Conservation (phyloP, 1,140 invertebrate genomes). For the Pseudomyrmex flavicornis region DNA sequence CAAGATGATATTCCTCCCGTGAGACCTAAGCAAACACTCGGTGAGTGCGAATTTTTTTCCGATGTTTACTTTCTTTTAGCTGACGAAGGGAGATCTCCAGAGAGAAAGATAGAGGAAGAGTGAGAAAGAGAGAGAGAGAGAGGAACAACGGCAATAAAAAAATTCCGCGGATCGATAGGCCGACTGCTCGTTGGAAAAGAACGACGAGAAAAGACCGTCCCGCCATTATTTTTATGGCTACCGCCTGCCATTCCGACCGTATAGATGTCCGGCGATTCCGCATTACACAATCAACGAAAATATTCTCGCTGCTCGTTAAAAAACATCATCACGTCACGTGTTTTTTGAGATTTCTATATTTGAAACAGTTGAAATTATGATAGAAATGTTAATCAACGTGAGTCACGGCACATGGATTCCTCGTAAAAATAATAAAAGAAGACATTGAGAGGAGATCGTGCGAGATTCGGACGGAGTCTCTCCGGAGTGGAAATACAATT, state of each 20-base stretch:
- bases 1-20: conserved; percentile 28
- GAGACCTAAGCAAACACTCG: conserved; percentile 52
- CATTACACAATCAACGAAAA: conserved; percentile 18
- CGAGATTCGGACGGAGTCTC: not conserved
- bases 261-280: conserved; percentile 22
- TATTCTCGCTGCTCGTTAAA: not conserved
- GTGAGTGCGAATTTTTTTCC: conserved; percentile 49
- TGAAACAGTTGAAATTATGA: too few species aligned
- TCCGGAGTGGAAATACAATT: conserved; percentile 36
- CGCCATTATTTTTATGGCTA: conserved; percentile 35
- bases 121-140: not conserved
- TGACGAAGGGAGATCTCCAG: conserved; percentile 43
- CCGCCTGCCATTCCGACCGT: conserved; percentile 11
- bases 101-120: too few species aligned
- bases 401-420: not conserved
- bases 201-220: conserved; percentile 34
- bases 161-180: conserved; percentile 53
- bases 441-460: not conserved
- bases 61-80: conserved; percentile 47
- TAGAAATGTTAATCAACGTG: not conserved
- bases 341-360: not conserved
- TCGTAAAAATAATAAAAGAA: not conserved
- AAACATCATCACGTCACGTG: not conserved
- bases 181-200: conserved; percentile 24
- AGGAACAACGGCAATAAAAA: conserved; percentile 48